Percentiles rank a stretch among this genome's conserved stretches.
Conservation (phyloP, 1,140 invertebrate species). For the Frieseomelitta varia region DNA sequence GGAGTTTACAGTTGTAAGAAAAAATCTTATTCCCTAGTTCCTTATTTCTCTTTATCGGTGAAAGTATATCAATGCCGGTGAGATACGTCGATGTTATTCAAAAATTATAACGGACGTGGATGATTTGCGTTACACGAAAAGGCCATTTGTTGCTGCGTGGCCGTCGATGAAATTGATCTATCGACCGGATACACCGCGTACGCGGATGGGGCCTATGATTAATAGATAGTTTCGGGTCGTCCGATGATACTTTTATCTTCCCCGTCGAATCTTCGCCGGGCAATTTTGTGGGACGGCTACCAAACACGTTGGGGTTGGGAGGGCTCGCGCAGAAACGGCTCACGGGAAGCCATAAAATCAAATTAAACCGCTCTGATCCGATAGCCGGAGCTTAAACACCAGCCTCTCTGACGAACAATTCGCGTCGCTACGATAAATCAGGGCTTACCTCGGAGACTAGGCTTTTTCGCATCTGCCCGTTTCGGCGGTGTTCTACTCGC, state of each 20-base stretch:
- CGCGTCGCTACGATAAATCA: constrained; percentile 52
- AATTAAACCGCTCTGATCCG: constrained; percentile 56
- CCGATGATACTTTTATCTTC: constrained; percentile 36
- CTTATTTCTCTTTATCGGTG: background rate
- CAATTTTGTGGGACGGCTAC: constrained; percentile 23
- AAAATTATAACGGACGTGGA: background rate
- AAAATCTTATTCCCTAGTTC: background rate
- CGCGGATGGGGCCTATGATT: background rate
- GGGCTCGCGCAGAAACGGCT: constrained; percentile 37
- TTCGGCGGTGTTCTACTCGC: constrained; percentile 80
- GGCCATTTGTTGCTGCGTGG: background rate
- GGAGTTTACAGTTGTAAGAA: background rate
- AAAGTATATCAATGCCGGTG: background rate
- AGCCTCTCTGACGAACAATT: constrained; percentile 41
- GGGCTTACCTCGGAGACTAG: constrained; percentile 83
- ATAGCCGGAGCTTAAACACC: constrained; percentile 41
- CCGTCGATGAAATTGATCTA: background rate
- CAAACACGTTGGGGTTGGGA: background rate
- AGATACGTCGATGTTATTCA: background rate
- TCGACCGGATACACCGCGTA: background rate
- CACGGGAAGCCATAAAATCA: constrained; percentile 55
- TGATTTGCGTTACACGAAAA: background rate
- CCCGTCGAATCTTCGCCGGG: constrained; percentile 20
- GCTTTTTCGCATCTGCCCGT: constrained; percentile 82
- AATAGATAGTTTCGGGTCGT: constrained; percentile 12